Evolutionary conservation across 2,113 vertebrate genomes (phyloP).

Genomic region (Mandrillus leucophaeus): DNA sequence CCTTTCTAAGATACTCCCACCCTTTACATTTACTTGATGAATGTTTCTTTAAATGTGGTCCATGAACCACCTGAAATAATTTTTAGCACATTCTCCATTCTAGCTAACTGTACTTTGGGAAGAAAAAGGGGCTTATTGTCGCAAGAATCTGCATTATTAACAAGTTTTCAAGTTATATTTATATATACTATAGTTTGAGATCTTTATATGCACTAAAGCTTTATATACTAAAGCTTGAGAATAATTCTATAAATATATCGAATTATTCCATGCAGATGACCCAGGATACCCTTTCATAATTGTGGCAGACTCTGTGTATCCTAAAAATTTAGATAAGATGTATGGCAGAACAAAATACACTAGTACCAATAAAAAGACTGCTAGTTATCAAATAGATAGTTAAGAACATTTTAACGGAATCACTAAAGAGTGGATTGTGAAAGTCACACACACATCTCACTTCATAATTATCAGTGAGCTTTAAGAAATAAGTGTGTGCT

Average conservation of each 20-base stretch:
- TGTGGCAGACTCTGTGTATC: background rate
- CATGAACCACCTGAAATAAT: background rate
- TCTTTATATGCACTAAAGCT: background rate
- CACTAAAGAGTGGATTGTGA: background rate
- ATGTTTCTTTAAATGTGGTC: background rate
- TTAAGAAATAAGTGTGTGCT: background rate
- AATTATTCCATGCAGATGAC: background rate
- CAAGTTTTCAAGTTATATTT: background rate
- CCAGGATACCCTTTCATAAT: background rate
- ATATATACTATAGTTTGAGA: background rate
- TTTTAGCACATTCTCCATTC: background rate
- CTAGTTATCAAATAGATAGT: background rate
- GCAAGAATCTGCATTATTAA: background rate
- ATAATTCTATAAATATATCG: background rate
- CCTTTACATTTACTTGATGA: background rate
- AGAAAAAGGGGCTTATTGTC: background rate
- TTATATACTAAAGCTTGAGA: background rate
- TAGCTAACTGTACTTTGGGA: background rate
- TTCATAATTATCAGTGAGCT: background rate
- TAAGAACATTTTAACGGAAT: background rate
- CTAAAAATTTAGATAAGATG: background rate
- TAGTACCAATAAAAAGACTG: background rate
- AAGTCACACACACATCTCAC: background rate
- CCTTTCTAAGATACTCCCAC: background rate
- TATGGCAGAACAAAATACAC: background rate